A percentile compares a stretch with the other conserved stretches of the same genome.
These are phyloP conservation scores for Heliconius charithonia DNA, from an alignment of 2,888 invertebrate species.

Conservation along the genomic window DNA sequence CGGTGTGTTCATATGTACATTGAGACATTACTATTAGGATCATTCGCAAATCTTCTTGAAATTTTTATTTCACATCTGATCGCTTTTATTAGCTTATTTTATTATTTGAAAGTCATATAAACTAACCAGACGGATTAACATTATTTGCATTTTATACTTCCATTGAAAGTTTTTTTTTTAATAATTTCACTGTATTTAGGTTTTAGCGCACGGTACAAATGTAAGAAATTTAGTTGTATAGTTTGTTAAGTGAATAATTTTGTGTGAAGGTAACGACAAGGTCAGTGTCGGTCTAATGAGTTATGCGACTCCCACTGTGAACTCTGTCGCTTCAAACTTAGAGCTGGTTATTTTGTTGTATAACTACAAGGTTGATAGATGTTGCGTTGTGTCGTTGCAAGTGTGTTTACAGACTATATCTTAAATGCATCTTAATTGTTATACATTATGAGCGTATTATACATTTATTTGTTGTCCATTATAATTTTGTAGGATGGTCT, in stretches of 20 bases:
- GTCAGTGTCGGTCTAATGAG: conserved; percentile 61
- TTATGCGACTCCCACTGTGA: conserved; percentile 48
- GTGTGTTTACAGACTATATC: conserved; percentile 15
- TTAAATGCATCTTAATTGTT: conserved; percentile 25
- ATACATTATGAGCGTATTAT: background rate
- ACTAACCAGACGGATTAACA: conserved; percentile 68
- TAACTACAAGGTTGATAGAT: conserved; percentile 62
- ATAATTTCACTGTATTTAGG: conserved; percentile 61
- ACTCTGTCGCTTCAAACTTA: conserved; percentile 54
- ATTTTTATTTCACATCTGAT: conserved; percentile 67
- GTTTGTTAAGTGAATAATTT: conserved; percentile 44
- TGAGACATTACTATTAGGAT: conserved; percentile 65
- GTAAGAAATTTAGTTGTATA: conserved; percentile 47
- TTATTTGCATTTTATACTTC: conserved; percentile 52
- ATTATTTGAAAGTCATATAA: conserved; percentile 64
- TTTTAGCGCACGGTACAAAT: conserved; percentile 68
- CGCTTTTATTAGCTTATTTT: conserved; percentile 64
- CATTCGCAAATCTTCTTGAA: conserved; percentile 66
- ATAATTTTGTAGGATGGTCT: background rate
- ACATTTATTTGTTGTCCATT: conserved; percentile 1
- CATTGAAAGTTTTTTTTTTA: conserved; percentile 49
- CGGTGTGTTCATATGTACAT: conserved; percentile 73
- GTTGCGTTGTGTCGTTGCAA: conserved; percentile 50
- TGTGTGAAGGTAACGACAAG: conserved; percentile 72
- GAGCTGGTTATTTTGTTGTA: conserved; percentile 53